Percentiles rank a stretch among this genome's conserved stretches.
These are phyloP conservation scores for Holacanthus passer DNA, from an alignment of 2,113 vertebrate species.

Conservation along the genomic window DNA sequence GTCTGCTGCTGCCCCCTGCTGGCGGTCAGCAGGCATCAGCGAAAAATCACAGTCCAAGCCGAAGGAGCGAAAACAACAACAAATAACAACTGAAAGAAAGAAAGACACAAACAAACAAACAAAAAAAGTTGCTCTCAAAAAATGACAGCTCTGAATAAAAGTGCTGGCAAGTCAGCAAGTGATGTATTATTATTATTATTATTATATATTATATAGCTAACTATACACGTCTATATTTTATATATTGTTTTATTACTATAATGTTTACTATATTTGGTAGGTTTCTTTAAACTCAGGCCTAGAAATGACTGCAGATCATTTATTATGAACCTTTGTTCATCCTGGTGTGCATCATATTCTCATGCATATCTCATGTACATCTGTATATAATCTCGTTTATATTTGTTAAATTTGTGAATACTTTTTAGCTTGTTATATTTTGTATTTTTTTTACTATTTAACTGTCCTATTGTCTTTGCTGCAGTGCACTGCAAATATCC, in stretches of 20 bases:
- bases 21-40: constrained; percentile 1
- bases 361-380: too few relatives aligned
- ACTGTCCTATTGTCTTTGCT: too few relatives aligned
- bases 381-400: too few relatives aligned
- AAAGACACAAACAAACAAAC: background rate
- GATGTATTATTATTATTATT: too few relatives aligned
- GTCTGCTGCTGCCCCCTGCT: constrained; percentile 63
- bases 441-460: too few relatives aligned
- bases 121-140: background rate
- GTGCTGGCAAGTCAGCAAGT: background rate
- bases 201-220: too few relatives aligned
- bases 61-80: background rate
- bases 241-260: background rate
- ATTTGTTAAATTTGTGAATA: too few relatives aligned
- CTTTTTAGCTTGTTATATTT: too few relatives aligned
- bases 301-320: background rate
- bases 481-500: too few relatives aligned
- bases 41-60: background rate
- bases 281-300: background rate
- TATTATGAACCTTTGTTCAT: background rate
- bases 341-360: background rate
- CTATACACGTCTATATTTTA: too few relatives aligned
- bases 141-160: background rate
- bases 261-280: background rate
- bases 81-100: background rate